Percentiles rank a stretch among this genome's conserved stretches.
Evolutionary conservation across 2,797 vertebrate genomes (phyloP).

Genomic region (Gallinago solitaria): DNA sequence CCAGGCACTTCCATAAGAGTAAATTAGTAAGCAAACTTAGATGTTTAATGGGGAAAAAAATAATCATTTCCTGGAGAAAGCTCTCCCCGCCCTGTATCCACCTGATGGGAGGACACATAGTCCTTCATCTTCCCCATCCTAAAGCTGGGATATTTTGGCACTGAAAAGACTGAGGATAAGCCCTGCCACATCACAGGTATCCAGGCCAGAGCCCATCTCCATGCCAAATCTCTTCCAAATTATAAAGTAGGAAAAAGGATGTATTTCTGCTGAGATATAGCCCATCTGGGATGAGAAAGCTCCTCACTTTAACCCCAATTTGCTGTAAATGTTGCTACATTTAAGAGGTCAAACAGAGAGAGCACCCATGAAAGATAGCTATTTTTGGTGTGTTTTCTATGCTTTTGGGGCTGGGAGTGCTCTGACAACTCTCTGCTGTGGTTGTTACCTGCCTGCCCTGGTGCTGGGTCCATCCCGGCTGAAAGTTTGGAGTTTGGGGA

Average conservation of each 20-base stretch:
- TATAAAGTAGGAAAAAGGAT: background rate
- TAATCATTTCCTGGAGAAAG: background rate
- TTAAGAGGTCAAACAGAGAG: background rate
- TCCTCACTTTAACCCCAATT: background rate
- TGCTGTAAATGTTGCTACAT: background rate
- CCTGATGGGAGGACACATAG: accelerated
- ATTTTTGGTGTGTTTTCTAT: background rate
- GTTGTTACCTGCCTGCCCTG: background rate
- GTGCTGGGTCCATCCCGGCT: background rate
- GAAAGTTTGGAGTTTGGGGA: background rate
- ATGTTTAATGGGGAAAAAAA: background rate
- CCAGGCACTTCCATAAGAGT: background rate
- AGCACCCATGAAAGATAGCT: background rate
- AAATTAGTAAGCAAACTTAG: background rate
- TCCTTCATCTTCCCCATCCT: background rate
- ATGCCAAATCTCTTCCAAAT: background rate
- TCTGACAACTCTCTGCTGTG: background rate
- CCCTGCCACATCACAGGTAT: background rate
- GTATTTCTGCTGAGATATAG: accelerated
- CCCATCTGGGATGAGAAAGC: background rate
- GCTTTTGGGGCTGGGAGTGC: background rate
- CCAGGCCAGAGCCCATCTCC: background rate
- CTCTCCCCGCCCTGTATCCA: background rate
- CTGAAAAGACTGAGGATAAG: background rate
- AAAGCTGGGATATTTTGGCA: background rate